Evolutionary conservation across 1,140 invertebrate genomes (phyloP), one percentile per base, ranked within the genome.

Genomic region (Drosophila nannoptera): DNA sequence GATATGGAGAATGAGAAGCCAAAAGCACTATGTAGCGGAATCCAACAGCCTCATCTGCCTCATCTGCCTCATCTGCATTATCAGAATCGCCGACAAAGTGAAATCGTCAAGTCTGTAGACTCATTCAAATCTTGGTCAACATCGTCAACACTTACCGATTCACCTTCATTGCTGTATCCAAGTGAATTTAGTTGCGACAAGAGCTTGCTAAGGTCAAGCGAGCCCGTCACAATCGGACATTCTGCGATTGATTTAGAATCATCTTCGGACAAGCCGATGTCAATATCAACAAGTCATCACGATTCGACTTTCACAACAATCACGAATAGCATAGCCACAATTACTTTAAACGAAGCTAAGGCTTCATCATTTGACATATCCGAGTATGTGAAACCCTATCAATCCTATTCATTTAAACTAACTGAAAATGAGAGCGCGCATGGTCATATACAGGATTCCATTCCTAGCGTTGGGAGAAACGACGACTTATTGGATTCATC

Each of bases 331-430:
- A 22, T 36, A 33, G 35, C 14, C 42, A 16, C 43, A 56, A 60
- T 33, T 45, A 11, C 65, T 52, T 61, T 54, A 38, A 12, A 22
- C 32, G 42, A 68, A 31, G n/a, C 61, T 33, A 45, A 63, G 36
- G 11, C 54, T 53, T 70, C 73, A 42, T 35, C 65, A 66, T 77
- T 72, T 52, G 66, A 86, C 45, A 75, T 86, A 66, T 63, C 73
- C 54, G 77, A 86, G 38, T 84, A 86, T 64, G 16, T 81, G 6
- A 84, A 72, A 59, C 81, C 81, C 48, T 84, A 77, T 77, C 59
- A 49, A 68, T 71, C 77, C 35, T 62, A 84, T 5, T 32, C 58
- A 22, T 38, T 49, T 63, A 40, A 38, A 61, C 64, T 59, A 31
- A 56, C 32, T 33, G 7, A 68, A 65, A 45, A 49, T 35, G 50